A percentile compares a stretch with the other conserved stretches of the same genome.
Conservation (phyloP, 2,888 invertebrate species). For the Cephus spinipes region DNA sequence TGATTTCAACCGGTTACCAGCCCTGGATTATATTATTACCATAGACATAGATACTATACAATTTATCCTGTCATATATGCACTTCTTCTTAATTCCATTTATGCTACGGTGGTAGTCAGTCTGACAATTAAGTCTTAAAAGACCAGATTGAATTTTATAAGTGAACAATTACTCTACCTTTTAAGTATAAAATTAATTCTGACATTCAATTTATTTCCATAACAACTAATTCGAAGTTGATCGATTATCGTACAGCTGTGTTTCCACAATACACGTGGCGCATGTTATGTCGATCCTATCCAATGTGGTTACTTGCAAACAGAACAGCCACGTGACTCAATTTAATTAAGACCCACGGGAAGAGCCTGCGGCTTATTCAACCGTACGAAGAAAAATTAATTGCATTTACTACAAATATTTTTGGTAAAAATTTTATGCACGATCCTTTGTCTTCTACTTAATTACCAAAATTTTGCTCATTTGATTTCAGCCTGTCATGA, state of each 20-base stretch:
- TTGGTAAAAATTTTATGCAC: neutral
- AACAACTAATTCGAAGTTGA: neutral
- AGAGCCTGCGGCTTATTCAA: neutral
- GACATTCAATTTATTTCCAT: neutral
- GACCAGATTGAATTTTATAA: neutral
- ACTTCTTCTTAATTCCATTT: neutral
- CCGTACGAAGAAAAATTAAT: neutral
- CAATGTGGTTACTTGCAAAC: slow-evolving; percentile 7
- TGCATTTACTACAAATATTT: neutral
- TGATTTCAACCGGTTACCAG: slow-evolving; percentile 18
- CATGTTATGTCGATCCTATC: slow-evolving; percentile 12
- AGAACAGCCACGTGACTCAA: slow-evolving; percentile 35
- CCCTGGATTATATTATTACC: slow-evolving; percentile 9
- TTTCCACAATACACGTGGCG: slow-evolving; percentile 34
- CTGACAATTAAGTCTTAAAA: neutral
- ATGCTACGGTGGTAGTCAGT: neutral
- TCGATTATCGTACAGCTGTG: slow-evolving; percentile 26
- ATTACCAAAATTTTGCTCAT: neutral
- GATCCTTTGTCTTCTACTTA: neutral
- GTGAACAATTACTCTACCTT: neutral
- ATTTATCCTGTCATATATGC: neutral
- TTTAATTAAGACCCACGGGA: slow-evolving; percentile 28
- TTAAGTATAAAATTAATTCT: neutral
- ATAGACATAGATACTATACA: neutral
- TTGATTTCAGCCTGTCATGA: slow-evolving; percentile 5